Evolutionary conservation across 1,140 invertebrate species (phyloP), one percentile per base, ranked within the genome.

Genomic region (Pogonomyrmex californicus): DNA sequence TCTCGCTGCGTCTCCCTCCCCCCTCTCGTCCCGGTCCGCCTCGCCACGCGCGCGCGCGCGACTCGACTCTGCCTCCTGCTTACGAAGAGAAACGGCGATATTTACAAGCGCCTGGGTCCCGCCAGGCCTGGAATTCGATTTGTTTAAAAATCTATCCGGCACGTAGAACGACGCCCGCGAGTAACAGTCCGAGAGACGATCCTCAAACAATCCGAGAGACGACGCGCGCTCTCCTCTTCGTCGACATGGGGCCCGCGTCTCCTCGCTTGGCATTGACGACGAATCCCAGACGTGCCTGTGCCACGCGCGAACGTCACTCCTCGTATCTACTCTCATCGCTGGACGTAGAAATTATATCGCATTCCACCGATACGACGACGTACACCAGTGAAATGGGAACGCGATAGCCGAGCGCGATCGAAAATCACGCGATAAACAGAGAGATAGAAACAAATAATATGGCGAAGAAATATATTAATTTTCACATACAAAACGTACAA

Each of bases 141-240:
- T 94, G 94, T 94, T 93, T 94, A 91, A 93, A 94, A 93, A 92
- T 91, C 83, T 49, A 90, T 65, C 87, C 88, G 51, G 70, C 77
- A 87, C 75, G 47, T 78, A 58, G 65, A 70, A 56, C 88, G 82
- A 90, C 88, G 68, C 36, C 82, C 85, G 82, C 90, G 92, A 94
- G 92, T 93, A 93, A 94, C 92, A 91, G 92, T 92, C 87, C 83
- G 92, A 92, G 76, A 30, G 38, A 87, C 88, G 79, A 91, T 88
- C 86, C 82, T 68, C 77, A 87, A 87, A 87, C 88, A 85, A 23
- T 23, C 23, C 66, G 71, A 87, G 36, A 14, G 51, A 47, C 23
- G 14, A 41, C 47, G 41, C 41, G 5, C 73, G 70, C 90, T 91
- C 92, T 93, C 90, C 79, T 91, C 91, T 85, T 86, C 88, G 88